Evolutionary conservation across 2,797 vertebrate species (phyloP), one percentile per base, ranked within the genome.

Genomic region (Poliocrania exsul): DNA sequence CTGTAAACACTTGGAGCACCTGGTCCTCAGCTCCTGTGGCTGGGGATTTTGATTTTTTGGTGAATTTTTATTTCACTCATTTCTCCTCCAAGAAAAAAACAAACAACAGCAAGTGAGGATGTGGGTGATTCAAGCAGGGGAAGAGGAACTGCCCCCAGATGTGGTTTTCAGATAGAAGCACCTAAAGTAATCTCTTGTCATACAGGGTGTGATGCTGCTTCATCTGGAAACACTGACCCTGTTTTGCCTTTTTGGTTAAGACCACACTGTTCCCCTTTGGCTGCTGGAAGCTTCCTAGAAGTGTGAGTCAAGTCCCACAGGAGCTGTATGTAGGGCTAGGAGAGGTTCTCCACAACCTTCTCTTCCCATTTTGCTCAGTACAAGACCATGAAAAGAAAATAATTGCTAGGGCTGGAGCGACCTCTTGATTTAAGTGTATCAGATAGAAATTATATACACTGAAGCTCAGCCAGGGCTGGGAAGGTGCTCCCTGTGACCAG

Each of bases 361-460:
- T 72, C 44, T 17, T 40, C 60, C 9, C 58, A 5, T n/a, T 81
- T 62, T n/a, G 38, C 37, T 56, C 35, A 33, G 15, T 21, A 49
- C 11, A 50, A 92, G 35, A 16, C 24, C 35, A 3, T 5, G 13
- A 47, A 51, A 72, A 47, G 19, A 46, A 49, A 82, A 47, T 2
- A 28, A 29, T 13, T 10, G 37, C 2, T 10, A 17, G 17, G 15
- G 67, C 33, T 67, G 72, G 40, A 54, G 21, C 4, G 17, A 23
- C 1, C 21, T 4, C 50, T 4, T 33, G 50, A 6, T 44, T 33
- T 42, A 15, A 40, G 26, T 58, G 65, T 11, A 25, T 62, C 51
- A 29, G n/a, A 5, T 15, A 33, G 74, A 58, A 86, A 20, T 7
- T 0, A 23, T 0, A 0, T 16, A 23, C 47, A 29, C 28, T 11